Evolutionary conservation across 1,140 invertebrate genomes (phyloP).

Genomic region (Latrodectus geometricus): DNA sequence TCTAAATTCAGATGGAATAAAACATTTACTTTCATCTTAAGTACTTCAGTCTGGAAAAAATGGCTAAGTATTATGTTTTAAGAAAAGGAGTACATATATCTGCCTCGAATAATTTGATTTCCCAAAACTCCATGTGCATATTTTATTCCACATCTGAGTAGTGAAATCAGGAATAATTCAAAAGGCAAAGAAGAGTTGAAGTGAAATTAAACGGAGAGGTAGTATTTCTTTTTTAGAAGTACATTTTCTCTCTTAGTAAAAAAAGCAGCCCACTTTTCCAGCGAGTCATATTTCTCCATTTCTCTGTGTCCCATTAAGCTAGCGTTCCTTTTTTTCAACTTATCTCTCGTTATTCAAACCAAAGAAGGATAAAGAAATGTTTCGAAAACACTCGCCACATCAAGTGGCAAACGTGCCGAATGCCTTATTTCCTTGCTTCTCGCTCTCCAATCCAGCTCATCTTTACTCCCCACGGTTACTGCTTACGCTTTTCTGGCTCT

Average conservation of each 20-base stretch:
- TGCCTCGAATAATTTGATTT: not conserved
- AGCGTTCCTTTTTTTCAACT: conserved; percentile 21
- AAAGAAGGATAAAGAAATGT: conserved; percentile 46
- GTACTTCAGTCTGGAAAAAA: too few relatives aligned
- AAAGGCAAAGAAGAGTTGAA: not conserved
- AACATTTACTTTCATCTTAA: too few relatives aligned
- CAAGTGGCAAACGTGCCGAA: conserved; percentile 46
- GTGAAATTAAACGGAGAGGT: not conserved
- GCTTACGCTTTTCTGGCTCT: not conserved
- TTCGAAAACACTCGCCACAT: conserved; percentile 51
- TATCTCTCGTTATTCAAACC: conserved; percentile 25
- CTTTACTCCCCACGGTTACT: not conserved
- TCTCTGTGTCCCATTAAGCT: too few relatives aligned
- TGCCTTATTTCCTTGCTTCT: conserved; percentile 6
- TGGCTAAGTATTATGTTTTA: too few relatives aligned
- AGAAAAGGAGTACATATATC: not conserved
- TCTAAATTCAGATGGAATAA: too few relatives aligned
- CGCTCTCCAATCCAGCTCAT: not conserved
- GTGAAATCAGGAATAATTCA: not conserved
- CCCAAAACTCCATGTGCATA: not conserved
- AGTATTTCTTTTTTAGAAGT: not conserved
- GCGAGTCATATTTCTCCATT: too few relatives aligned
- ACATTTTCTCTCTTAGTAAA: too few relatives aligned
- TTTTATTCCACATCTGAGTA: too few relatives aligned
- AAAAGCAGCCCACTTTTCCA: too few relatives aligned